A percentile compares a stretch with the other conserved stretches of the same genome.
Conservation (phyloP, 2,888 invertebrate species). For the Acanthosoma haemorrhoidale region DNA sequence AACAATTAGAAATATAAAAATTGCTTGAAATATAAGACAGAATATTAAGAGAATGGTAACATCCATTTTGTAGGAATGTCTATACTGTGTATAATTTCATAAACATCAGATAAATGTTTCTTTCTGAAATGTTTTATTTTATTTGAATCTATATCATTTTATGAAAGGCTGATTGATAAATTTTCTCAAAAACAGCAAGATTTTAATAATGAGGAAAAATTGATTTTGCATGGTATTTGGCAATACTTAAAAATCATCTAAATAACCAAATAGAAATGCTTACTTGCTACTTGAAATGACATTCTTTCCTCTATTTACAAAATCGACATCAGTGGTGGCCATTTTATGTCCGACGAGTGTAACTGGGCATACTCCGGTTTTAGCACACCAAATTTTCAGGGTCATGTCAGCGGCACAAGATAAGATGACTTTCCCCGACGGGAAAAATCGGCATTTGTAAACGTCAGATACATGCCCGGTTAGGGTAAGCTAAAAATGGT, state of each 20-base stretch:
- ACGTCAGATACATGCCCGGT: slow-evolving; percentile 62
- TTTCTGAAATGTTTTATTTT: too few species aligned
- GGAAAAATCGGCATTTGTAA: slow-evolving; percentile 63
- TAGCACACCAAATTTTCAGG: slow-evolving; percentile 64
- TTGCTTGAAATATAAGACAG: too few species aligned
- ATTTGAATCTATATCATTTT: too few species aligned
- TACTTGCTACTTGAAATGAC: slow-evolving; percentile 63
- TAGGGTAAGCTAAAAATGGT: background rate
- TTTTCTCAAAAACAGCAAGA: too few species aligned
- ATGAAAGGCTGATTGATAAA: too few species aligned
- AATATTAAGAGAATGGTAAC: too few species aligned
- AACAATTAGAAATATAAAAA: background rate
- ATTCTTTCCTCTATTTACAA: slow-evolving; percentile 64
- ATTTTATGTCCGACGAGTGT: slow-evolving; percentile 61
- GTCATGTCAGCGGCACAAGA: slow-evolving; percentile 65
- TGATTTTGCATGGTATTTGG: too few species aligned
- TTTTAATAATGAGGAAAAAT: too few species aligned
- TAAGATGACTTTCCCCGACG: slow-evolving; percentile 62
- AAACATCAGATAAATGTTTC: too few species aligned
- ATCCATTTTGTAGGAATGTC: too few species aligned
- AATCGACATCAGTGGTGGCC: slow-evolving; percentile 57
- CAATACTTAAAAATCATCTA: background rate
- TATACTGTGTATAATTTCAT: too few species aligned
- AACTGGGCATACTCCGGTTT: slow-evolving; percentile 61
- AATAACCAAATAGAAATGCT: slow-evolving; percentile 39